phyloP scores from a whole-genome alignment of 2,797 vertebrate genomes.

The Jordanella pulchra region DNA sequence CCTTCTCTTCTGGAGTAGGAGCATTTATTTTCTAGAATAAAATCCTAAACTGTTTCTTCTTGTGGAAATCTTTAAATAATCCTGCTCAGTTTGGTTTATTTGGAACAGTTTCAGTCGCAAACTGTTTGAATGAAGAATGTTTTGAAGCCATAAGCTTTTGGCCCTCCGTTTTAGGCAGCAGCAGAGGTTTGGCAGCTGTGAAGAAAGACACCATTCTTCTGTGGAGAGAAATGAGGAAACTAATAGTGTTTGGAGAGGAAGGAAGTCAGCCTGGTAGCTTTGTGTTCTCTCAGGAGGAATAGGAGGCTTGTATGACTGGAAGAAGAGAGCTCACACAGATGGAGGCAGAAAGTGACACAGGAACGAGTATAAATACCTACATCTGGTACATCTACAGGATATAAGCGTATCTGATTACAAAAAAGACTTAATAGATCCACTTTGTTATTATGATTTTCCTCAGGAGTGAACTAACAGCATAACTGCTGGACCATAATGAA shows the following conservation, averaged over 20 bases:
- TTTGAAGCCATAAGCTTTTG: slow-evolving; percentile 19
- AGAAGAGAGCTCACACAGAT: background rate
- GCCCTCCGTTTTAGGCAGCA: slow-evolving; percentile 70
- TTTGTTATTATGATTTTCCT: background rate
- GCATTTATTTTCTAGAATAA: background rate
- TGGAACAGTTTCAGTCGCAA: slow-evolving; percentile 13
- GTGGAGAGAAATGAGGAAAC: slow-evolving; percentile 51
- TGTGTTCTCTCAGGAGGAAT: slow-evolving; percentile 2
- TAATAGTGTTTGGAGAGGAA: slow-evolving; percentile 66
- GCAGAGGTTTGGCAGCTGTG: slow-evolving; percentile 73
- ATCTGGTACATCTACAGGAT: background rate
- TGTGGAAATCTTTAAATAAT: slow-evolving; percentile 3
- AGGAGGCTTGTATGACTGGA: slow-evolving; percentile 6
- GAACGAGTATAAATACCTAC: background rate
- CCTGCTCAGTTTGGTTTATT: background rate
- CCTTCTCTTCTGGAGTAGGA: slow-evolving; percentile 1
- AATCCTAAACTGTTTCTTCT: background rate
- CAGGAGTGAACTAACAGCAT: background rate
- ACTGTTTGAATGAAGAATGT: slow-evolving; percentile 9
- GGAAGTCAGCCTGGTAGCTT: slow-evolving; percentile 70
- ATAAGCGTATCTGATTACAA: background rate
- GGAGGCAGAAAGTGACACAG: slow-evolving; percentile 8
- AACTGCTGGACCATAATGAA: background rate
- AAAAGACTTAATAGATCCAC: background rate
- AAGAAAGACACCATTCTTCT: slow-evolving; percentile 85